Percentiles rank a stretch among this genome's conserved stretches.
phyloP scores from a whole-genome alignment of 1,140 invertebrate species.

The Bombus breviceps region DNA sequence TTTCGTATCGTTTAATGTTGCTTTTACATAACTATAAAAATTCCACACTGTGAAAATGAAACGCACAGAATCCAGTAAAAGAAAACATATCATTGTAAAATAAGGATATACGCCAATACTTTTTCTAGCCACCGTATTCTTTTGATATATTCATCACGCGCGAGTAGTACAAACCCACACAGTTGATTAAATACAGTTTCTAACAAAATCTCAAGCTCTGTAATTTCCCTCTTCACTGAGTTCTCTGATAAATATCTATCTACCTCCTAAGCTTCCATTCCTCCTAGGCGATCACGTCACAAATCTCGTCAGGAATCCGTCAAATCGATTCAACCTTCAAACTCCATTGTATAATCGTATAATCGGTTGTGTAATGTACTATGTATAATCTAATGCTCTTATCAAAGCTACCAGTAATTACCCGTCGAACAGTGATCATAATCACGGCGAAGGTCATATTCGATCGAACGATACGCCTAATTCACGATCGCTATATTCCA shows the following conservation, averaged over 20 bases:
- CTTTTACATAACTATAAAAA: too few relatives aligned
- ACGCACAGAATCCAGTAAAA: too few relatives aligned
- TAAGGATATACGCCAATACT: too few relatives aligned
- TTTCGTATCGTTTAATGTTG: too few relatives aligned
- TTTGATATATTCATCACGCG: too few relatives aligned
- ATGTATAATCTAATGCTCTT: not conserved
- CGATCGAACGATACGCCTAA: not conserved
- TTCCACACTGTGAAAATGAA: too few relatives aligned
- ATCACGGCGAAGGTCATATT: not conserved
- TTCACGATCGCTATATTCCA: not conserved
- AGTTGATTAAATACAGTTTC: not conserved
- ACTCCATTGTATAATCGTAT: not conserved
- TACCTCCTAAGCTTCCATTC: not conserved
- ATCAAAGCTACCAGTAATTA: slow-evolving; percentile 7
- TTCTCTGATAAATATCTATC: not conserved
- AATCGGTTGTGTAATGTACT: not conserved
- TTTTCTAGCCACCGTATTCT: too few relatives aligned
- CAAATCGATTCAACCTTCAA: not conserved
- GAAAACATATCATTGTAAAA: too few relatives aligned
- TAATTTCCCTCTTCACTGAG: not conserved
- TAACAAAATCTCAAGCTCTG: not conserved
- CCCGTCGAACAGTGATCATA: not conserved
- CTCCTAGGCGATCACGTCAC: not conserved
- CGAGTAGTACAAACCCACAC: too few relatives aligned
- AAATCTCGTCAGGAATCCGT: not conserved